These are phyloP conservation scores for Polymixis lichenea DNA, from an alignment of 2,888 invertebrate species.

Conservation along the genomic window DNA sequence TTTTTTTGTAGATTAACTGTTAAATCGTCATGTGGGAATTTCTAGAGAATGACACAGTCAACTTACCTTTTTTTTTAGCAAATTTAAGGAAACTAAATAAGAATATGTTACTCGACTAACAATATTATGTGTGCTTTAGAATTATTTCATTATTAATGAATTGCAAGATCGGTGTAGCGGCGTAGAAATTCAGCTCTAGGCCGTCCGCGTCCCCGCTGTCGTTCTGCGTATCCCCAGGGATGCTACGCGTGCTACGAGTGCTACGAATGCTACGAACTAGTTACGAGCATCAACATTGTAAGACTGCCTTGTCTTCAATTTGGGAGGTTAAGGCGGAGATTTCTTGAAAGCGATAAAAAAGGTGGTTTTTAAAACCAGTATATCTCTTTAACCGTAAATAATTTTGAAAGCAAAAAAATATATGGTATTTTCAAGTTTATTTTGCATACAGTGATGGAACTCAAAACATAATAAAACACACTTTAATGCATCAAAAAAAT, in stretches of 20 bases:
- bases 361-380: too few relatives aligned
- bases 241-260: slow-evolving; percentile 42
- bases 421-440: too few relatives aligned
- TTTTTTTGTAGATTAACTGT: slow-evolving; percentile 36
- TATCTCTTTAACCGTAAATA: too few relatives aligned
- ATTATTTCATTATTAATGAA: background rate
- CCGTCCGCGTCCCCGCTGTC: background rate
- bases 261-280: slow-evolving; percentile 45
- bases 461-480: too few relatives aligned
- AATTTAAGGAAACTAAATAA: slow-evolving; percentile 31
- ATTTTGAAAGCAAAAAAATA: too few relatives aligned
- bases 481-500: too few relatives aligned
- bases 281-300: background rate
- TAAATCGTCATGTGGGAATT: slow-evolving; percentile 32
- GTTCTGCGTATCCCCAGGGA: background rate
- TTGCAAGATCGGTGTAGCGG: background rate
- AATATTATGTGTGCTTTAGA: background rate
- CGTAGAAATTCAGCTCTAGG: slow-evolving; percentile 18
- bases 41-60: slow-evolving; percentile 5
- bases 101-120: background rate
- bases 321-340: too few relatives aligned
- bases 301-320: background rate
- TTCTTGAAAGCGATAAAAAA: too few relatives aligned
- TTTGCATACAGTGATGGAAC: too few relatives aligned
- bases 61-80: slow-evolving; percentile 10